Percentiles rank a stretch among this genome's conserved stretches.
Evolutionary conservation across 2,797 vertebrate genomes (phyloP).

Genomic region (Graptemys geographica): DNA sequence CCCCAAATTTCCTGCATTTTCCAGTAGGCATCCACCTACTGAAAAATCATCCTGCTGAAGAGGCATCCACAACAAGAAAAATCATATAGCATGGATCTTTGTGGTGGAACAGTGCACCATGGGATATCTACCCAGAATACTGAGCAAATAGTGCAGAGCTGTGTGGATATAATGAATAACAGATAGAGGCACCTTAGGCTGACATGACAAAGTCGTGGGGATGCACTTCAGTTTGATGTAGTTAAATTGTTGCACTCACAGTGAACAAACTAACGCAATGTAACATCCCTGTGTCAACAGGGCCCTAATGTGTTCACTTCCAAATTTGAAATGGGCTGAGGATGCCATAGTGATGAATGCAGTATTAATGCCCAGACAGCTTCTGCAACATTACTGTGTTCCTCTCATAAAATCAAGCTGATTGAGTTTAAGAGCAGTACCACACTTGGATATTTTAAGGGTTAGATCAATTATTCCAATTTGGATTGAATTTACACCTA

Average conservation of each 20-base stretch:
- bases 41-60: too few species aligned
- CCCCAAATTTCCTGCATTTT: neutral
- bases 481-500: neutral
- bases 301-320: neutral
- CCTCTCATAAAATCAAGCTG: neutral
- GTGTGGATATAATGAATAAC: neutral
- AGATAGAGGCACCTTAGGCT: too few species aligned
- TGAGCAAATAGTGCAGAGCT: neutral
- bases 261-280: neutral
- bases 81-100: neutral
- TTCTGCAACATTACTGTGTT: neutral
- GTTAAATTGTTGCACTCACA: neutral
- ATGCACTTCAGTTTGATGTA: neutral
- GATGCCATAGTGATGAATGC: neutral
- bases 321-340: neutral
- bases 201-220: neutral
- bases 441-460: neutral
- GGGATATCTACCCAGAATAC: accelerated
- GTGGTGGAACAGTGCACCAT: neutral
- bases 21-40: neutral
- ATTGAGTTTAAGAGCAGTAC: neutral
- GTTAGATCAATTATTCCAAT: accelerated
- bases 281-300: neutral
- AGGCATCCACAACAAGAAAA: neutral
- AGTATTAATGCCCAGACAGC: neutral